These are phyloP conservation scores for Magallana angulata DNA, from an alignment of 1,140 invertebrate genomes.

Conservation along the genomic window DNA sequence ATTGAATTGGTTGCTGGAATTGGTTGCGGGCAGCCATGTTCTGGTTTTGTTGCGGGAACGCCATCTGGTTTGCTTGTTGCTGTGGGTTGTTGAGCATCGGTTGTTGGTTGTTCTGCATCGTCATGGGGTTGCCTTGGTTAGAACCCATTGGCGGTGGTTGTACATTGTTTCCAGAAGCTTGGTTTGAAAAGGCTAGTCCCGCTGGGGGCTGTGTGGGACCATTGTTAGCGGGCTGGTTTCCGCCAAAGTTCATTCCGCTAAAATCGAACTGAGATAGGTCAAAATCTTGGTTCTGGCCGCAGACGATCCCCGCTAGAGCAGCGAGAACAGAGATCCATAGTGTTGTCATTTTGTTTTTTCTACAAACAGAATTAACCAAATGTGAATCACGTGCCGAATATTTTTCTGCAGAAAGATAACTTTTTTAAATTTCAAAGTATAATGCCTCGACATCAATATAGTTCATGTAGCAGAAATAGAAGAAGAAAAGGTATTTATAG, in stretches of 20 bases:
- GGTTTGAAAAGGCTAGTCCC: conserved; percentile 7
- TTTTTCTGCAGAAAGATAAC: too few relatives aligned
- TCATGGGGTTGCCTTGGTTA: neutral
- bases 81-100: neutral
- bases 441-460: too few relatives aligned
- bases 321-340: neutral
- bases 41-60: conserved; percentile 3
- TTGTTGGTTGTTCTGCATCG: neutral
- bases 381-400: too few relatives aligned
- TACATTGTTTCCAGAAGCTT: neutral
- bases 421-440: too few relatives aligned
- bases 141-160: neutral
- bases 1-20: neutral
- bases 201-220: neutral
- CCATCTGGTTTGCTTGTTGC: neutral
- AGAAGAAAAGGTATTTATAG: too few relatives aligned
- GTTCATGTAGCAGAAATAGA: too few relatives aligned
- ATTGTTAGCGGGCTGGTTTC: conserved; percentile 1
- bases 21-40: neutral
- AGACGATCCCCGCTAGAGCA: neutral
- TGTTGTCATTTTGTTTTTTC: neutral
- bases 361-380: too few relatives aligned
- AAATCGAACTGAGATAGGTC: conserved; percentile 15
- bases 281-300: neutral
- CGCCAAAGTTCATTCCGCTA: neutral